A percentile compares a stretch with the other conserved stretches of the same genome.
phyloP scores from a whole-genome alignment of 2,888 invertebrate genomes.

The Autographa pulchrina region DNA sequence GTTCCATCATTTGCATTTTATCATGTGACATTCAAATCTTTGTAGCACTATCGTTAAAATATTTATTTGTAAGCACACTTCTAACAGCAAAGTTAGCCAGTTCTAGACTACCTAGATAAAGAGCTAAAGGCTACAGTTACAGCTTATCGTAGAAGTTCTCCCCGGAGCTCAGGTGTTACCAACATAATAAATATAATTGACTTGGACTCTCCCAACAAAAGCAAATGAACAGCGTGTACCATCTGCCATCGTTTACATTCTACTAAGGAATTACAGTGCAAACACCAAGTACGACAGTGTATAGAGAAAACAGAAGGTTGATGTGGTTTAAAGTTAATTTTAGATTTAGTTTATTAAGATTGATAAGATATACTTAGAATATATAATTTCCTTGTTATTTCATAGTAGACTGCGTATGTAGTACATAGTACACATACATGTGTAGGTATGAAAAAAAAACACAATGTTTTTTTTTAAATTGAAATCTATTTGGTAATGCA shows the following conservation, averaged over 20 bases:
- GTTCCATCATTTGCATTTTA: too few species aligned
- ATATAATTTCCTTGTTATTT: too few species aligned
- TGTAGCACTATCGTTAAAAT: too few species aligned
- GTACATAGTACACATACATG: too few species aligned
- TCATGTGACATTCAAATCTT: too few species aligned
- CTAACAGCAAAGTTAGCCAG: too few species aligned
- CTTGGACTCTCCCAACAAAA: slow-evolving; percentile 1
- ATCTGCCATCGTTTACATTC: slow-evolving; percentile 44
- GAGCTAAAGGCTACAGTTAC: not conserved
- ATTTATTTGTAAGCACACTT: too few species aligned
- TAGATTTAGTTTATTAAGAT: too few species aligned
- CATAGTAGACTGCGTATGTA: too few species aligned
- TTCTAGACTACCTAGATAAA: not conserved
- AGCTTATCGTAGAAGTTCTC: not conserved
- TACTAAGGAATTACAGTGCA: slow-evolving; percentile 40
- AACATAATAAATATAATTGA: slow-evolving; percentile 6
- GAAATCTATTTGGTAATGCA: too few species aligned
- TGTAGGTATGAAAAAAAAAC: too few species aligned
- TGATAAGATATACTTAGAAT: not conserved
- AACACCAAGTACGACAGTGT: slow-evolving; percentile 14
- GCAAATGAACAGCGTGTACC: slow-evolving; percentile 22
- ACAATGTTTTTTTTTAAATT: too few species aligned
- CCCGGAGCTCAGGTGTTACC: not conserved
- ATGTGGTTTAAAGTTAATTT: not conserved
- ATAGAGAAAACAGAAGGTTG: slow-evolving; percentile 8